phyloP scores from a whole-genome alignment of 1,140 invertebrate species.

The Teleogryllus occipitalis region DNA sequence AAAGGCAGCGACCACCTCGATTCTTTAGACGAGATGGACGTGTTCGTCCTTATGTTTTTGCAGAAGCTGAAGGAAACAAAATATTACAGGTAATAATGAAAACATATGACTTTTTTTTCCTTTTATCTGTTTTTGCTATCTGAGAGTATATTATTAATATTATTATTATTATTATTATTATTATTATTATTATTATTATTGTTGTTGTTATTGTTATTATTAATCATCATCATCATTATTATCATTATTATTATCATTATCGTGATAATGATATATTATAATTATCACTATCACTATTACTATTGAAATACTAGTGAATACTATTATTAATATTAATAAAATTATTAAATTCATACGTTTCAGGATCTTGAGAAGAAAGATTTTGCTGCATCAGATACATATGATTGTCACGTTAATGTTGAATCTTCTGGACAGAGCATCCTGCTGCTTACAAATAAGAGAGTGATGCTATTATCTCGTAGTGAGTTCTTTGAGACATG shows the following conservation, averaged over 20 bases:
- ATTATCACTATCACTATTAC: too few species aligned
- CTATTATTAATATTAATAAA: too few species aligned
- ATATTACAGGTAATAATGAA: constrained; percentile 48
- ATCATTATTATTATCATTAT: too few species aligned
- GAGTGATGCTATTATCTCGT: constrained; percentile 63
- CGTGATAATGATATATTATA: too few species aligned
- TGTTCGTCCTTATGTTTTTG: constrained; percentile 72
- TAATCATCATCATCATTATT: too few species aligned
- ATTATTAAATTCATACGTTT: constrained; percentile 17
- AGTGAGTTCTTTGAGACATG: constrained; percentile 79
- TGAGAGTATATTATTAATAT: too few species aligned
- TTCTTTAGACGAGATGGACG: constrained; percentile 72
- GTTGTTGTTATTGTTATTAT: too few species aligned
- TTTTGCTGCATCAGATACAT: constrained; percentile 77
- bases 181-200: too few species aligned
- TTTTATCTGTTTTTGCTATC: neutral
- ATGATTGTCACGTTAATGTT: constrained; percentile 70
- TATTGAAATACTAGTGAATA: too few species aligned
- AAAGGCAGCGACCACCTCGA: constrained; percentile 70
- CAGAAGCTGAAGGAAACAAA: constrained; percentile 82
- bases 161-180: too few species aligned
- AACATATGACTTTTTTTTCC: neutral
- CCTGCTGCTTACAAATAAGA: constrained; percentile 81
- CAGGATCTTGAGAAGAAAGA: constrained; percentile 81
- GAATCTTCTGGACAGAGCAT: constrained; percentile 59